Evolutionary conservation across 2,888 invertebrate genomes (phyloP).

Genomic region (Atethmia centrago): DNA sequence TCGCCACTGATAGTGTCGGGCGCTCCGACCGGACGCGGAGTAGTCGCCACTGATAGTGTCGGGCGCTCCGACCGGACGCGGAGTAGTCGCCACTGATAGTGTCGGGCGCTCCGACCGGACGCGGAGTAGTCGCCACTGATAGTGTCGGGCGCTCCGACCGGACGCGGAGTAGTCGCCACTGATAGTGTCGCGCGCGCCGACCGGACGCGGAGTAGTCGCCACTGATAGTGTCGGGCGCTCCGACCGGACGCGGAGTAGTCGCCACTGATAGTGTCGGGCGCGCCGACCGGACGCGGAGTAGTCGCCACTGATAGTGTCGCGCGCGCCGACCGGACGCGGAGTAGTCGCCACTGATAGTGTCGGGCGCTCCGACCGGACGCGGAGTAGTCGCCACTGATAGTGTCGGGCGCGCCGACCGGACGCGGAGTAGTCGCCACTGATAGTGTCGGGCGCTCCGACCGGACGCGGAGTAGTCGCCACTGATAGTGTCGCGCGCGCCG

Average conservation of each 20-base stretch:
- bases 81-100: constrained; percentile 49
- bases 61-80: constrained; percentile 1
- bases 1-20: constrained; percentile 56
- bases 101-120: background rate
- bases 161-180: constrained; percentile 44
- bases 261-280: constrained; percentile 54
- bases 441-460: constrained; percentile 2
- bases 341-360: constrained; percentile 52
- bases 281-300: constrained; percentile 6
- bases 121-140: constrained; percentile 48
- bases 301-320: constrained; percentile 56
- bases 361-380: constrained; percentile 1
- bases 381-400: constrained; percentile 49
- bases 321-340: background rate
- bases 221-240: constrained; percentile 35
- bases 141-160: background rate
- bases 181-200: constrained; percentile 18
- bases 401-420: background rate
- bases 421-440: constrained; percentile 47
- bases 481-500: constrained; percentile 25
- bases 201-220: constrained; percentile 34
- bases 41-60: constrained; percentile 53
- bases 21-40: constrained; percentile 2
- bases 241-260: constrained; percentile 18
- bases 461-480: constrained; percentile 40